A percentile compares a stretch with the other conserved stretches of the same genome.
These are phyloP conservation scores for Poeciliopsis gracilis DNA, from an alignment of 2,797 vertebrate genomes.

Conservation along the genomic window DNA sequence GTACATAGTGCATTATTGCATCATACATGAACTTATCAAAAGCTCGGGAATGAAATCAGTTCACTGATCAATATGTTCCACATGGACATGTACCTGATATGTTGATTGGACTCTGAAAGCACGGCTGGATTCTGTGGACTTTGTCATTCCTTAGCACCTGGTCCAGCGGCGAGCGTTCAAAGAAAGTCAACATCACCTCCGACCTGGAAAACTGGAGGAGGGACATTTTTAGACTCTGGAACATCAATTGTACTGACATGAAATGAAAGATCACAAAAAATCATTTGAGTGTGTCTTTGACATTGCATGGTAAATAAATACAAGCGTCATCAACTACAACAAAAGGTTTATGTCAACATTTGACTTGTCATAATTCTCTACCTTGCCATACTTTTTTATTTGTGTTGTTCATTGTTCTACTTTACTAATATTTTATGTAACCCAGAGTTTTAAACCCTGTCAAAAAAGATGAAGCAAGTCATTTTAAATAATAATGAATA, in stretches of 20 bases:
- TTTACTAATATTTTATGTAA: neutral
- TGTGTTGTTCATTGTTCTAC: neutral
- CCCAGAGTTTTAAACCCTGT: neutral
- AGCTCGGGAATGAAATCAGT: neutral
- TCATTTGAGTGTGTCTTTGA: neutral
- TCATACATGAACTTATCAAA: neutral
- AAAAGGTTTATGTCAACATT: neutral
- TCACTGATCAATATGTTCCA: neutral
- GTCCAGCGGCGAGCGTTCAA: slow-evolving; percentile 95
- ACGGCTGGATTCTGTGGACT: slow-evolving; percentile 94
- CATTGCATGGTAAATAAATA: neutral
- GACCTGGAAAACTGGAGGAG: slow-evolving; percentile 91
- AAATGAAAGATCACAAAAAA: neutral
- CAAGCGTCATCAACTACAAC: neutral
- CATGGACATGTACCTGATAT: slow-evolving; percentile 89
- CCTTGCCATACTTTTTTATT: neutral
- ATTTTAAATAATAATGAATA: neutral
- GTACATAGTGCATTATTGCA: slow-evolving; percentile 32
- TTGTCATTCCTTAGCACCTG: slow-evolving; percentile 95
- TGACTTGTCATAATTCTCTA: neutral
- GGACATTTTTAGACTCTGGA: neutral
- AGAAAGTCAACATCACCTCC: slow-evolving; percentile 97
- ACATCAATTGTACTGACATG: neutral
- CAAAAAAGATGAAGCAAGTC: neutral
- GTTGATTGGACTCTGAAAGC: slow-evolving; percentile 92